Base-by-base conservation (phyloP, 1,140 invertebrate genomes). In the Adelges cooleyi region DNA sequence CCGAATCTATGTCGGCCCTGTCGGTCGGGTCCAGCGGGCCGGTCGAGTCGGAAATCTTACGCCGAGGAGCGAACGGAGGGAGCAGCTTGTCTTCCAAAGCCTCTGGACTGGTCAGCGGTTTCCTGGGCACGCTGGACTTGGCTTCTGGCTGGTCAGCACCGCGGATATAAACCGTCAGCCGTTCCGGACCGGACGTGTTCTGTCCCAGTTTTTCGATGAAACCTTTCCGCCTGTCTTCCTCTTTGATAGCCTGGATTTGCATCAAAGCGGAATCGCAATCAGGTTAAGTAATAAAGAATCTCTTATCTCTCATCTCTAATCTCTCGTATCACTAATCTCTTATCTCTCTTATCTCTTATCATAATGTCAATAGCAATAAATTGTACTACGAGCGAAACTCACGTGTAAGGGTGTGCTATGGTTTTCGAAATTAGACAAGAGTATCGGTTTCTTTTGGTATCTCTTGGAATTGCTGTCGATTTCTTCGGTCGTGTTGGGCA, bases 1-100 rank as follows among this genome's bases (percentile, higher is more conserved):
- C 90, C 3, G 88, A 88, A 73, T 93, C 90, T 11, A 92, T 90
- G 72, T 92, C 89, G 23, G 87, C 84, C 71, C 85, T 86, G 69
- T 89, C 86, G 69, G 77, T 75, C 68, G 82, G 73, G 69, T 75
- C 70, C n/a, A n/a, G 40, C 8, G 72, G 82, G 74, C 18, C 75
- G 69, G 1, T 72, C 46, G 38, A 65, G 44, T 67, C 71, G 4
- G 71, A 71, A 22, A 66, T 54, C 46, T 62, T 67, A 49, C 69
- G 75, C 71, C 69, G 68, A 70, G 67, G 73, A 29, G 72, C 71
- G 49, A 74, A 74, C 5, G 76, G 75, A 22, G 74, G 74, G 20
- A 74, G 48, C 36, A 68, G 50, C 38, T 73, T 68, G 38, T 72
- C 71, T 23, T 72, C 71, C 5, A 67, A 49, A 22, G 68, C 51